Evolutionary conservation across 2,113 vertebrate species (phyloP).

Genomic region (Takifugu flavidus): DNA sequence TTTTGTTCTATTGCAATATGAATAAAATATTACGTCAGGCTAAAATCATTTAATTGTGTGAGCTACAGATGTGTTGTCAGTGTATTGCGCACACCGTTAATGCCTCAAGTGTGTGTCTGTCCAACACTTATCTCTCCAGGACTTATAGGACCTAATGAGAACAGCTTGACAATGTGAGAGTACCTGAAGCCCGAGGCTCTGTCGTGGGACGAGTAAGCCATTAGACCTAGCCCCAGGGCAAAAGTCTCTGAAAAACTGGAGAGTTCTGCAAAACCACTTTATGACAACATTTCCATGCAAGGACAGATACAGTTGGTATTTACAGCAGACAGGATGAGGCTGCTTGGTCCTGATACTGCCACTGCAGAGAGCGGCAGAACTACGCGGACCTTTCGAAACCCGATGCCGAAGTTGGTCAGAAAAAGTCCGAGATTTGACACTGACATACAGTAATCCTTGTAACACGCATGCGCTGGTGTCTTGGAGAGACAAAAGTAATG

Average conservation of each 20-base stretch:
- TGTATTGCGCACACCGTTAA: slow-evolving; percentile 12
- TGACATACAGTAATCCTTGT: slow-evolving; percentile 68
- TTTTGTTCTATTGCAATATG: not conserved
- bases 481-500: slow-evolving; percentile 56
- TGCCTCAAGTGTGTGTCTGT: slow-evolving; percentile 45
- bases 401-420: slow-evolving; percentile 38
- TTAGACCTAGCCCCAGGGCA: slow-evolving; percentile 71
- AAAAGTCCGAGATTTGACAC: slow-evolving; percentile 42
- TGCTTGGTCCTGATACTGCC: slow-evolving; percentile 34
- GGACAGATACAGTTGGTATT: slow-evolving; percentile 30
- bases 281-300: slow-evolving; percentile 40
- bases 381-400: slow-evolving; percentile 40
- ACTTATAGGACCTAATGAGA: slow-evolving; percentile 74
- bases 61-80: slow-evolving; percentile 24
- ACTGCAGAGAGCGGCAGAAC: too few relatives aligned
- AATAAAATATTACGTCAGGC: not conserved
- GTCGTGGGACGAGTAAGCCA: slow-evolving; percentile 72
- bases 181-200: slow-evolving; percentile 67
- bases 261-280: slow-evolving; percentile 52
- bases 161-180: slow-evolving; percentile 64
- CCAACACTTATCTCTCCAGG: slow-evolving; percentile 47
- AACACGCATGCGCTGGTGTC: slow-evolving; percentile 41
- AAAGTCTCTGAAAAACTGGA: slow-evolving; percentile 53
- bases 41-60: slow-evolving; percentile 12
- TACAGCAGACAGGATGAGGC: slow-evolving; percentile 23